Base-by-base conservation (phyloP, 23 tunicate genomes). In the Trididemnum nubilum region DNA sequence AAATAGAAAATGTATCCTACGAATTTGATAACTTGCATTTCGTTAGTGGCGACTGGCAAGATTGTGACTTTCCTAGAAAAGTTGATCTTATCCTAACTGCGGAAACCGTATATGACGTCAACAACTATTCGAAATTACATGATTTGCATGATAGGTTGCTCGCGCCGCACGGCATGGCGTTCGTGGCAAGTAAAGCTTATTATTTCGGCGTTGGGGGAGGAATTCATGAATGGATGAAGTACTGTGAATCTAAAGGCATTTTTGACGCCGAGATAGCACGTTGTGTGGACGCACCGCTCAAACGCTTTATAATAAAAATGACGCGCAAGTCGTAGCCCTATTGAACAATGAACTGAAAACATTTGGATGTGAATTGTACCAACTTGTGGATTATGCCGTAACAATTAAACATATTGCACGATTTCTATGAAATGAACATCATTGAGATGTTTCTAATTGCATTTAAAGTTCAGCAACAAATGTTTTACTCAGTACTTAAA, bases 201-300 rank as follows among this genome's bases (percentile, higher is more conserved):
- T 94, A 94, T 65, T 94, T 94, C 52, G 94, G 98, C 2, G 94
- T 94, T 22, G 98, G 94, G 27, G 98, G 94, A 0, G 87, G 90
- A 9, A 86, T 85, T 7, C 72, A 58, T 27, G 23, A 44, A 25
- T 94, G 91, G 94, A 66, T 61, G 35, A 87, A 88, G 0, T 94
- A 60, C 67, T 90, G 88, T 9, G 58, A 75, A 51, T 15, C 25
- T 0, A 72, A 58, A 35, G 51, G 76, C 2, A 36, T 58, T 52
- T 94, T 88, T 65, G 63, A 49, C 5, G 67, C 84, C 35, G 74
- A 37, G n/a, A 9, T 58, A 9, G 84, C 73, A 0, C 33, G 76
- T 28, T 35, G 21, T 36, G 63, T 80, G 59, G 75, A 88, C 37
- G 94, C 81, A 2, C 60, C 84, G 18, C 54, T 94, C 27, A 51